Evolutionary conservation across 1,140 invertebrate genomes (phyloP).

Genomic region (Drosophila sechellia): DNA sequence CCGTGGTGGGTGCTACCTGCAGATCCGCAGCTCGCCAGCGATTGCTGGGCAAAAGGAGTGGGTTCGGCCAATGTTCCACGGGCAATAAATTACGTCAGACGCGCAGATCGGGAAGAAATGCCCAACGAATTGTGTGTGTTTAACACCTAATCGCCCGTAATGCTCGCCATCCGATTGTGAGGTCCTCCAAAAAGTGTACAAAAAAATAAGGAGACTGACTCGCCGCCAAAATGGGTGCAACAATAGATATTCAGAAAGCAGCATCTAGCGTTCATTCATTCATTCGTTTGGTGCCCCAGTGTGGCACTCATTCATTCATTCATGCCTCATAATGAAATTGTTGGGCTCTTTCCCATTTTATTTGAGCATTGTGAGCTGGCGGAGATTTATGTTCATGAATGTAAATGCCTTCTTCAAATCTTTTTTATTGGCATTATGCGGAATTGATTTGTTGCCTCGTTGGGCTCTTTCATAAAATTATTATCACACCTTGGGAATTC

Average conservation of each 20-base stretch:
- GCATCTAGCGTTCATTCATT: slow-evolving; percentile 28
- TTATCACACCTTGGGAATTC: slow-evolving; percentile 78
- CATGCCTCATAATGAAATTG: slow-evolving; percentile 76
- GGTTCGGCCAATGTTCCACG: slow-evolving; percentile 32
- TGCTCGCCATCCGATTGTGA: slow-evolving; percentile 65
- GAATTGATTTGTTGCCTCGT: slow-evolving; percentile 71
- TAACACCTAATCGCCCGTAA: slow-evolving; percentile 68
- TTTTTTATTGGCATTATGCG: slow-evolving; percentile 77
- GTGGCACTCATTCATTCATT: slow-evolving; percentile 34
- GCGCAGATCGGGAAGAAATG: slow-evolving; percentile 30
- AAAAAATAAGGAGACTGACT: slow-evolving; percentile 11
- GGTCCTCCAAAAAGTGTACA: slow-evolving; percentile 54
- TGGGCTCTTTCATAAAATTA: slow-evolving; percentile 78
- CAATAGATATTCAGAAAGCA: slow-evolving; percentile 24
- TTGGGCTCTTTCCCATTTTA: slow-evolving; percentile 35
- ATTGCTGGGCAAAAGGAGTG: slow-evolving; percentile 4
- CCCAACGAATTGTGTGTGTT: slow-evolving; percentile 65
- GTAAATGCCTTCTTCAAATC: slow-evolving; percentile 78
- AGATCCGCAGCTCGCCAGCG: slow-evolving; percentile 9
- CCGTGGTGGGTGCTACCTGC: slow-evolving; percentile 59
- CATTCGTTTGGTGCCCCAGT: slow-evolving; percentile 22
- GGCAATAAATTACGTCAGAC: slow-evolving; percentile 59
- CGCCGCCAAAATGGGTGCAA: slow-evolving; percentile 35
- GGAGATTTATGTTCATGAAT: slow-evolving; percentile 79
- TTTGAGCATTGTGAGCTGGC: slow-evolving; percentile 44